Percentiles rank a stretch among this genome's conserved stretches.
These are phyloP conservation scores for Drosophila birchii DNA, from an alignment of 2,888 invertebrate genomes.

Conservation along the genomic window DNA sequence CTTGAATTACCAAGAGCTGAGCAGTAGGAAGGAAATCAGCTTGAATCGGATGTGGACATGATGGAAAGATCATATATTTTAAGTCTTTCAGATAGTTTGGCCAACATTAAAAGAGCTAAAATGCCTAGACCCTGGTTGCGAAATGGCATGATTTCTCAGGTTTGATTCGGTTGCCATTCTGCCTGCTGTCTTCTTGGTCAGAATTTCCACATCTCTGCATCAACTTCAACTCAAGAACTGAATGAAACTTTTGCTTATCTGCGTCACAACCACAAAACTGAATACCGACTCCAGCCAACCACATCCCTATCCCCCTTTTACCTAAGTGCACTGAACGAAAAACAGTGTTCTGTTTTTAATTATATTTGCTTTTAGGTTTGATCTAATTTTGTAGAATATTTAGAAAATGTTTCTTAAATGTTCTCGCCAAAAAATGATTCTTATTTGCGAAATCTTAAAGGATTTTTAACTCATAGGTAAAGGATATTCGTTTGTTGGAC, in stretches of 20 bases:
- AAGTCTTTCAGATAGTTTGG: slow-evolving; percentile 43
- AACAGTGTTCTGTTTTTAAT: not conserved
- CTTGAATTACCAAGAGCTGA: slow-evolving; percentile 22
- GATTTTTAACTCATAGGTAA: not conserved
- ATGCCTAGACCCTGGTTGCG: slow-evolving; percentile 55
- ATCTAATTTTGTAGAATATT: not conserved
- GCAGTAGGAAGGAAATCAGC: slow-evolving; percentile 17
- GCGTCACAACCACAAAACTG: slow-evolving; percentile 45
- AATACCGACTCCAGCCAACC: slow-evolving; percentile 35
- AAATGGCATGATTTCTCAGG: slow-evolving; percentile 77
- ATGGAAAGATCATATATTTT: not conserved
- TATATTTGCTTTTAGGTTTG: too few relatives aligned
- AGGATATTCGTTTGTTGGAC: too few relatives aligned
- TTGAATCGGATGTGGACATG: slow-evolving; percentile 11
- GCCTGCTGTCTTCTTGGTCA: not conserved
- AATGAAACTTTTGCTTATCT: slow-evolving; percentile 50
- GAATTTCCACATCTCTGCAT: slow-evolving; percentile 21
- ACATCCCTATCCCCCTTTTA: slow-evolving; percentile 6
- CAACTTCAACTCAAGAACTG: slow-evolving; percentile 40
- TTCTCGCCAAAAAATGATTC: too few relatives aligned
- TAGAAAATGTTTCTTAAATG: not conserved
- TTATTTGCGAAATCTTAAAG: too few relatives aligned
- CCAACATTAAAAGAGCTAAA: slow-evolving; percentile 57
- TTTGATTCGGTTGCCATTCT: slow-evolving; percentile 61
- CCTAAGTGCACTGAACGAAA: slow-evolving; percentile 5